phyloP scores from a whole-genome alignment of 2,797 vertebrate genomes.

The Megalops cyprinoides region DNA sequence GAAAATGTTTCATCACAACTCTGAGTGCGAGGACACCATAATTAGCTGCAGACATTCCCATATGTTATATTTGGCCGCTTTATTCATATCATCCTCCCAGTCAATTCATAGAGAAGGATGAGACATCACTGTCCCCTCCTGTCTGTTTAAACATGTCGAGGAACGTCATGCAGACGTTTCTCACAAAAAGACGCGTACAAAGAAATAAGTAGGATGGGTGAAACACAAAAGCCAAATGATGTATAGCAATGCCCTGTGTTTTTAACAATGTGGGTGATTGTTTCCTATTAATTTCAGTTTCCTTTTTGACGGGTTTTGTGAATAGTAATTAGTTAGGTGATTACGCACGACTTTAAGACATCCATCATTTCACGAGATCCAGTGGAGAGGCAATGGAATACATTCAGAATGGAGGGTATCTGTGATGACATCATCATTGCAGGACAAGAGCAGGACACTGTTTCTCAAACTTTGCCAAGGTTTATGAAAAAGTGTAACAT shows the following conservation, averaged over 20 bases:
- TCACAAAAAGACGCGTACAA: background rate
- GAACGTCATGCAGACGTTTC: too few species aligned
- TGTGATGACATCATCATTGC: background rate
- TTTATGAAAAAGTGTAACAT: slow-evolving; percentile 1
- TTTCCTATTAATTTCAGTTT: background rate
- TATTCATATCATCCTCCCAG: too few species aligned
- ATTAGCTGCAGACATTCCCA: too few species aligned
- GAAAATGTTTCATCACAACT: too few species aligned
- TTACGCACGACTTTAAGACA: background rate
- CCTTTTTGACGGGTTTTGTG: background rate
- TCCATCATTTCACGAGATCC: slow-evolving; percentile 11
- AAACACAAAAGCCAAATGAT: background rate
- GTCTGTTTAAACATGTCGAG: too few species aligned
- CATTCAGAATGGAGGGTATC: too few species aligned
- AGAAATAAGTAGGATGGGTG: background rate
- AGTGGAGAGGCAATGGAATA: background rate
- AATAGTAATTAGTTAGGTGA: slow-evolving; percentile 13
- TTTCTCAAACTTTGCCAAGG: background rate
- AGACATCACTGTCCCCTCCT: too few species aligned
- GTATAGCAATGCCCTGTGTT: background rate
- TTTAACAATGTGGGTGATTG: background rate
- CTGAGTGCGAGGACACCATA: too few species aligned
- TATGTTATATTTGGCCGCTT: too few species aligned
- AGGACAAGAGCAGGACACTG: background rate
- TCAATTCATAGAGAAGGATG: too few species aligned